Percentiles rank a stretch among this genome's conserved stretches.
phyloP scores from a whole-genome alignment of 2,797 vertebrate species.

The Acanthopagrus latus region DNA sequence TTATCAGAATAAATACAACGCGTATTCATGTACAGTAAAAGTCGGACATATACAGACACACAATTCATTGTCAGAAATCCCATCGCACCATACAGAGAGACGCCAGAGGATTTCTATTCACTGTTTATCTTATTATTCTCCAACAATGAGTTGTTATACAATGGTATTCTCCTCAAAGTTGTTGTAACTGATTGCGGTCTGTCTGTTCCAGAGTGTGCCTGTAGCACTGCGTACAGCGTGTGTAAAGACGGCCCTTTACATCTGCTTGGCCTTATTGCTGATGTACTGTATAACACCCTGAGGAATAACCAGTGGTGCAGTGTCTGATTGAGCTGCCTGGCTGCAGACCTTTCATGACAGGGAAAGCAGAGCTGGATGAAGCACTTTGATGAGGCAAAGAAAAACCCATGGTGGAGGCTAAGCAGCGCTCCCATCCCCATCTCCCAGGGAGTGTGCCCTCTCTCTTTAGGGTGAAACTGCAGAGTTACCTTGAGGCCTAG shows the following conservation, averaged over 20 bases:
- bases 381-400: constrained; percentile 69
- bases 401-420: constrained; percentile 50
- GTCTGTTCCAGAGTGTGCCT: constrained; percentile 37
- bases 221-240: constrained; percentile 38
- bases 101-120: constrained; percentile 27
- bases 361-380: constrained; percentile 59
- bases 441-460: constrained; percentile 50
- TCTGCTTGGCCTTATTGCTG: constrained; percentile 64
- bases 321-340: constrained; percentile 68
- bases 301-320: constrained; percentile 69
- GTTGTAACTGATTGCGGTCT: constrained; percentile 39
- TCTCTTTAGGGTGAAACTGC: constrained; percentile 60
- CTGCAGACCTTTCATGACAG: constrained; percentile 59
- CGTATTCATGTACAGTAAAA: neutral
- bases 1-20: neutral
- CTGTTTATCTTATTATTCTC: constrained; percentile 27
- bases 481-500: constrained; percentile 60
- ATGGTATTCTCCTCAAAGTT: constrained; percentile 41
- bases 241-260: constrained; percentile 64
- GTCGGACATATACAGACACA: neutral
- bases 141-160: constrained; percentile 33
- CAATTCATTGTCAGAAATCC: constrained; percentile 17
- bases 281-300: constrained; percentile 65
- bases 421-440: constrained; percentile 52
- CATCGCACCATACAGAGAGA: neutral